These are phyloP conservation scores for Pseudotriccus pelzelni DNA, from an alignment of 2,797 vertebrate species.

Conservation along the genomic window DNA sequence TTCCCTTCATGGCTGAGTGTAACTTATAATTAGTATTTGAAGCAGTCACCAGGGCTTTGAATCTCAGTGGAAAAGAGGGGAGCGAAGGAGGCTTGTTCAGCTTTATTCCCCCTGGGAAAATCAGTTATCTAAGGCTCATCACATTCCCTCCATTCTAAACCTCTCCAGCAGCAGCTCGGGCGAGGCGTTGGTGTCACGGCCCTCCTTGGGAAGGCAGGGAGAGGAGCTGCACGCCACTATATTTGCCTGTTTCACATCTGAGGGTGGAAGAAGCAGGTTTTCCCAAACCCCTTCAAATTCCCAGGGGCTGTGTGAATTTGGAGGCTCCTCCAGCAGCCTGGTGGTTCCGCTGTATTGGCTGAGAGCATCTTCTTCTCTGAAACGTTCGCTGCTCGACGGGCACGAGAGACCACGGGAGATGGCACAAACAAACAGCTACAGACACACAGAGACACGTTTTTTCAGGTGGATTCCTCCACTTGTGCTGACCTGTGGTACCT, in stretches of 20 bases:
- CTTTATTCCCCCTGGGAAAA: conserved; percentile 37
- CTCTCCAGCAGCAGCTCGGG: no score
- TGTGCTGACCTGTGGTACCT: no score
- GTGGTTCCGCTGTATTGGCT: not conserved
- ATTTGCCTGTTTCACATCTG: not conserved
- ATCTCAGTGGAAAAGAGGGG: not conserved
- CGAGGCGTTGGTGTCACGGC: not conserved
- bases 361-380: no score
- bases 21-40: conserved; percentile 36
- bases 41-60: conserved; percentile 26
- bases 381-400: no score
- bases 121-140: conserved; percentile 18
- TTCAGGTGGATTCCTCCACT: no score
- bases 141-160: not conserved
- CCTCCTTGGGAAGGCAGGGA: not conserved
- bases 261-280: not conserved
- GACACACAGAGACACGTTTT: no score
- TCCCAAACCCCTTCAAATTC: not conserved
- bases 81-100: not conserved
- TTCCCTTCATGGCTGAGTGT: conserved; percentile 35
- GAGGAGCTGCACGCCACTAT: not conserved
- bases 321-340: not conserved
- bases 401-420: no score
- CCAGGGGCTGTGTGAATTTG: not conserved
- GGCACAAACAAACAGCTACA: no score